Base-by-base conservation (phyloP, 2,888 invertebrate genomes). In the Lochmaea crataegi region DNA sequence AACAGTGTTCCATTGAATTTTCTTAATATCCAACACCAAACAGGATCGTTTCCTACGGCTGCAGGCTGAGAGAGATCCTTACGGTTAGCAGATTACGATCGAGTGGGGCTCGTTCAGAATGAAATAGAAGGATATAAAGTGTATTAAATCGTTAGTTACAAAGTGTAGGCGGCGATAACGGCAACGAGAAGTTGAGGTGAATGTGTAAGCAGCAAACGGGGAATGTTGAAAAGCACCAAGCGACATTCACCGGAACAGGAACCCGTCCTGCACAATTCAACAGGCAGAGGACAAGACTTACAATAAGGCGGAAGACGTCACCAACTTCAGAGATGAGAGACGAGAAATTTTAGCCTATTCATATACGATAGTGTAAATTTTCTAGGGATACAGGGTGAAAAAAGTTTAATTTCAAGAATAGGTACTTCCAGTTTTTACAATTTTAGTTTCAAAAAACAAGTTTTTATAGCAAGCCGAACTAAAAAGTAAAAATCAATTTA, bases 281-380 rank as follows among this genome's bases (percentile, higher is more conserved):
- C 84, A 83, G 84, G 82, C 84, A 79, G 80, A 80, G 80, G 82
- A 84, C 82, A 81, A 75, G 77, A 76, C 75, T 77, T 75, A 84
- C 84, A 84, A 84, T 83, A 80, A 80, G 76, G 81, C 83, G 83
- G 82, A 83, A 83, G 82, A 75, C 72, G 65, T 74, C 70, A 65
- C 65, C 70, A 45, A 68, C 60, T 68, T n/a, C 64, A 64, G 71
- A 74, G 73, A 68, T 60, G 73, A 73, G 75, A 75, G 53, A 64
- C 73, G 56, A 56, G 45, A 56, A 67, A 69, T 72, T 65, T 74
- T 42, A 56, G 57, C 61, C 72, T 72, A 76, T 76, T 76, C 74
- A 74, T 68, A 68, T 60, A 67, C 41, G 48, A 64, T 63, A 66
- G 65, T 74, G 65, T 74, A 61, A 76, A 70, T 74, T 76, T 53